Evolutionary conservation across 2,797 vertebrate species (phyloP).

Genomic region (Sitta carolinensis): DNA sequence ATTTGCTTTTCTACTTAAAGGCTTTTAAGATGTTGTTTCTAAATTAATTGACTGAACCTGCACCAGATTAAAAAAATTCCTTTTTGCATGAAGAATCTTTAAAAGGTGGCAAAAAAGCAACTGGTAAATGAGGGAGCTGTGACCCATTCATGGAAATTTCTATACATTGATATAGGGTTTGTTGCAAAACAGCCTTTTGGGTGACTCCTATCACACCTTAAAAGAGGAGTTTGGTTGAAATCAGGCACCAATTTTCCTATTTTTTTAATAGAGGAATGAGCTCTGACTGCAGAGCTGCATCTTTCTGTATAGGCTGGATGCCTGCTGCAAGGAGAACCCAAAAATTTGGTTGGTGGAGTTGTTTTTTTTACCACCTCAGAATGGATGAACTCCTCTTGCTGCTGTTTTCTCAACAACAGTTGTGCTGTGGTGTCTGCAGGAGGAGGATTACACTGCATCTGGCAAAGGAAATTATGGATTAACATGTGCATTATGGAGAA

Average conservation of each 20-base stretch:
- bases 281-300: not conserved
- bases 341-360: not conserved
- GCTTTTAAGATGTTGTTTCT: not conserved
- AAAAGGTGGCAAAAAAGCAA: slow-evolving; percentile 48
- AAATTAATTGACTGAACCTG: slow-evolving; percentile 27
- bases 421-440: slow-evolving; percentile 35
- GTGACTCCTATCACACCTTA: not conserved
- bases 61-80: not conserved
- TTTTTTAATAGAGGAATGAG: not conserved
- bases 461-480: slow-evolving; percentile 67
- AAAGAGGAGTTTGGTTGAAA: not conserved
- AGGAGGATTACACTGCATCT: slow-evolving; percentile 51
- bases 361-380: not conserved
- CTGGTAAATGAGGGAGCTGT: slow-evolving; percentile 1
- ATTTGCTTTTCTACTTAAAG: slow-evolving; percentile 32
- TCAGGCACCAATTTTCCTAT: not conserved
- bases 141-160: not conserved
- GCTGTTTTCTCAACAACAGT: not conserved
- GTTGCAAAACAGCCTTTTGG: not conserved
- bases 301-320: not conserved
- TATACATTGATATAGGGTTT: not conserved
- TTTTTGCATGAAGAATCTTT: slow-evolving; percentile 36
- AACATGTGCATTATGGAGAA: slow-evolving; percentile 41
- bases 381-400: not conserved
- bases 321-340: not conserved